Evolutionary conservation across 1,140 invertebrate species (phyloP), one percentile per base, ranked within the genome.

Genomic region (Calliphora vicina): DNA sequence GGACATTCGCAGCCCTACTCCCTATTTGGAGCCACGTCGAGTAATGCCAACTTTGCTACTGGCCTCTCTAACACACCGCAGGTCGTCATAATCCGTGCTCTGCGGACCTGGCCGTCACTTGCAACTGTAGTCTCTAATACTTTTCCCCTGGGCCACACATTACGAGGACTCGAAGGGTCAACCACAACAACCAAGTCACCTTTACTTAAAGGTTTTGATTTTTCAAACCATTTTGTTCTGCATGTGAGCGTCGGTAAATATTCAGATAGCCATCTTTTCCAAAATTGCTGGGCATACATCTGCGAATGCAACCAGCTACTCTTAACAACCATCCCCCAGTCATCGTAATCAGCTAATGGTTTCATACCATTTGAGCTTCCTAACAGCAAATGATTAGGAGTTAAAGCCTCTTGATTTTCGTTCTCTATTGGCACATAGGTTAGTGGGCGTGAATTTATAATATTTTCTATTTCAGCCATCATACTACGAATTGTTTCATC

Each of bases 341-440:
- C 35, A 26, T 13, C 27, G n/a, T 76, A 20, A 35, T 35, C 43
- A 42, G 35, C 76, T 80, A n/a, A 45, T 23, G 35, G 74, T 61
- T 83, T 83, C 9, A 76, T 45, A 1, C 73, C 73, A 78, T 78
- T 74, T 17, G 73, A 76, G 17, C 10, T 76, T 5, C 82, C 82
- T 45, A 61, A 23, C 15, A 83, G 26, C 15, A 83, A 25, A 29
- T 83, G 82, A 42, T 83, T 83, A 15, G 82, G 82, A n/a, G 82
- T 83, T 20, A 83, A 25, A 1, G 82, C 82, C n/a, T 83, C 82
- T n/a, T 83, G 71, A 35, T 83, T 74, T n/a, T 45, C 23, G 26
- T 15, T 78, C 4, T 83, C 82, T 27, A 83, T 27, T n/a, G 82
- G 61, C 0, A 83, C 82, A 61, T 80, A 80, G 12, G 42, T 80